Base-by-base conservation (phyloP, 2,888 invertebrate species). In the Chesias legatella region DNA sequence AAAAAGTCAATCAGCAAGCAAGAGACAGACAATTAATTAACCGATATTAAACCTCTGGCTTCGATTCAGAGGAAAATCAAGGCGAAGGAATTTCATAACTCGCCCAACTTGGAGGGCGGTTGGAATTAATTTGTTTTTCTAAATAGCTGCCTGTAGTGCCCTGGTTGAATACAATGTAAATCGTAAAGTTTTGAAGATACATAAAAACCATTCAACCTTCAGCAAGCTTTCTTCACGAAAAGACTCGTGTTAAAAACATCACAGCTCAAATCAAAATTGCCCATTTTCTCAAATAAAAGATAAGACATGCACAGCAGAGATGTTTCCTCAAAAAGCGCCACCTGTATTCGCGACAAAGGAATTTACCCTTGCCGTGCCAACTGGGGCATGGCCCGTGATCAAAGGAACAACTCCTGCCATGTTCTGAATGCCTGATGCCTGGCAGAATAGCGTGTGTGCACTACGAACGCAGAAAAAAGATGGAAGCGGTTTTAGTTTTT, bases 331-430 rank as follows among this genome's bases (percentile, higher is more conserved):
- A 55, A 58, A 55, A 52, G 48, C 51, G 48, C 43, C 45, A 45
- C 45, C 45, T 46, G 48, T 35, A 35, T 53, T 30, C 46, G 38
- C 51, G 56, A 65, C 67, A 68, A 71, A 69, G 66, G 67, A 68
- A 69, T 57, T 65, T 66, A 62, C 64, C 59, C 56, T 55, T 60
- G 58, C 59, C 58, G 54, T 58, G 68, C 65, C 67, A 75, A 75
- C 73, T 74, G 67, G 74, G 63, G 72, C 74, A 71, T 45, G 40
- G 36, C 36, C 36, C 50, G 62, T 70, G 67, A 73, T 75, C 74
- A 73, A 74, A 74, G 73, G 71, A 65, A 69, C 53, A 63, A 53
- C 74, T 71, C 72, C 71, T 71, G 67, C 50, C 64, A 60, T 56
- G 60, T 55, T 58, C 62, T 73, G 69, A 67, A 71, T 68, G 57